A percentile compares a stretch with the other conserved stretches of the same genome.
Evolutionary conservation across 2,113 vertebrate species (phyloP).

Genomic region (Porphyrio hochstetteri): DNA sequence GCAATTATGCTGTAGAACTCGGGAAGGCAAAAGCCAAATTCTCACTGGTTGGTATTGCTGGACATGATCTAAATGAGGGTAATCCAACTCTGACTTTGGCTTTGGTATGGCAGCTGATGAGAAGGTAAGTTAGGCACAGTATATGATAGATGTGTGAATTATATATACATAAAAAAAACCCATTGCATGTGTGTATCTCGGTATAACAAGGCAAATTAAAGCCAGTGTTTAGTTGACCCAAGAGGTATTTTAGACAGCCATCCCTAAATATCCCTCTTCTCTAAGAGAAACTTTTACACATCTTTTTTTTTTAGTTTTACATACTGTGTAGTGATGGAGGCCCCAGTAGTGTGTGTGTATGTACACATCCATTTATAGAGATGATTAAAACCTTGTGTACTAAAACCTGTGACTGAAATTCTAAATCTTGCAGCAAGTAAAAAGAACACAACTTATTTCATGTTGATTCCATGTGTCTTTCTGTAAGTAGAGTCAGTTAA

Average conservation of each 20-base stretch:
- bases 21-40: constrained; percentile 89
- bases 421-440: neutral
- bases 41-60: constrained; percentile 95
- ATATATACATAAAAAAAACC: no score
- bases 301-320: neutral
- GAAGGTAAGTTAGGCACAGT: constrained; percentile 78
- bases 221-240: neutral
- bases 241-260: neutral
- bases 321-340: neutral
- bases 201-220: neutral
- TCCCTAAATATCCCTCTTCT: neutral
- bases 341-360: neutral
- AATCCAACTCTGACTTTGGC: constrained; percentile 90
- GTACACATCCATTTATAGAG: neutral
- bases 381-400: neutral
- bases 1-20: constrained; percentile 92
- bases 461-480: neutral
- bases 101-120: constrained; percentile 96
- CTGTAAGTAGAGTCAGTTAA: neutral
- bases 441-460: neutral
- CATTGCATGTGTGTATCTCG: neutral
- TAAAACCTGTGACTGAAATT: neutral
- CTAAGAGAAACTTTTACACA: neutral
- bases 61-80: constrained; percentile 90
- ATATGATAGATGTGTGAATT: neutral